Base-by-base conservation (phyloP, 2,797 vertebrate genomes). In the Catostomus latipinnis region DNA sequence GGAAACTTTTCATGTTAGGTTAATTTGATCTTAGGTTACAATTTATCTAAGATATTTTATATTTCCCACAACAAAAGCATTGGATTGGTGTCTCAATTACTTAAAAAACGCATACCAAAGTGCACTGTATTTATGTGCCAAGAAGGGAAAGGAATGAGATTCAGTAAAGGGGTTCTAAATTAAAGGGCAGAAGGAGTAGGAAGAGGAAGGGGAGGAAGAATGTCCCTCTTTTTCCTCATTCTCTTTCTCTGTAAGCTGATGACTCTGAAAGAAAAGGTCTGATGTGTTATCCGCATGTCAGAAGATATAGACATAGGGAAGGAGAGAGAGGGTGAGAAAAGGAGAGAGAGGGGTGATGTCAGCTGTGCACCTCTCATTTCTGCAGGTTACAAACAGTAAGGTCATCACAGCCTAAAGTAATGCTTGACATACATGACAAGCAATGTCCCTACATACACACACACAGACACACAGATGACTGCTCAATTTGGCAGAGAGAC, bases 391-490 rank as follows among this genome's bases (percentile, higher is more conserved):
- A 78, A 82, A 84, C 82, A 71, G 87, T 88, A 85, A 88, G 90
- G 89, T 92, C 91, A 91, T 86, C 83, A 87, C 84, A 82, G 89
- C 91, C 90, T 83, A 86, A 52, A 82, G 91, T 84, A 67, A 83
- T 68, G 82, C 83, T 82, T 92, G 90, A 93, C 92, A 92, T 92
- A 90, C 90, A 91, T 88, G 88, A 82, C 79, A 83, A 63, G 57
- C 68, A 57, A 65, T 49, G 77, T 54, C 67, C 76, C 76, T 14
- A 83, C 49, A 14, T 79, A 82, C 84, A 75, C 84, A 84, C 72
- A 83, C 16, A 84, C 68, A 65, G 50, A 79, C 43, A 6, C 34
- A 71, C 6, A 9, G 52, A 66, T 16, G 4, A 34, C 34, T 34
- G 34, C 34, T 34, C 34, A 34, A 34, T 34, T 34, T 34, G 34